Evolutionary conservation across 1,140 invertebrate genomes (phyloP).

Genomic region (Psilanteris sp.): DNA sequence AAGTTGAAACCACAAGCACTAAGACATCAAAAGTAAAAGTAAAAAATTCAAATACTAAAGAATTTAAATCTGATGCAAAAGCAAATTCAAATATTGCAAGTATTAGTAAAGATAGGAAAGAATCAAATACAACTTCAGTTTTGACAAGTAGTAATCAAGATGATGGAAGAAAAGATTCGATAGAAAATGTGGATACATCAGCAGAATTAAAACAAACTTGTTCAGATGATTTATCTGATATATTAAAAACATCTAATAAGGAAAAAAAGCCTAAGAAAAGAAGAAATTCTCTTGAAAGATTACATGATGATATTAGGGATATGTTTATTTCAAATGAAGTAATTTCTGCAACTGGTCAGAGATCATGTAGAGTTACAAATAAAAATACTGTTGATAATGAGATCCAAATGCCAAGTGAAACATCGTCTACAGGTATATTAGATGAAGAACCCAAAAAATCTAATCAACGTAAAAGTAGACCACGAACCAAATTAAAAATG

Average conservation of each 20-base stretch:
- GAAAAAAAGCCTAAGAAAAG: constrained; percentile 63
- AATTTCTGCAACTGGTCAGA: constrained; percentile 78
- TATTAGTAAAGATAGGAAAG: not conserved
- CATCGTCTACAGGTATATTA: not conserved
- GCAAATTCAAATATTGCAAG: not conserved
- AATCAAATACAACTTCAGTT: not conserved
- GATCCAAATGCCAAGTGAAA: constrained; percentile 1
- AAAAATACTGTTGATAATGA: constrained; percentile 42
- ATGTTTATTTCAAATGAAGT: constrained; percentile 84
- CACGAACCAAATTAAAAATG: constrained; percentile 38
- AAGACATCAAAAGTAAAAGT: not conserved
- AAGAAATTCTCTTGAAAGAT: constrained; percentile 81
- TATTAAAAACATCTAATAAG: constrained; percentile 22
- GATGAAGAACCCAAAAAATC: constrained; percentile 37
- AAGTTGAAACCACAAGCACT: not conserved
- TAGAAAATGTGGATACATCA: too few relatives aligned
- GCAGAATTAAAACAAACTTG: too few relatives aligned
- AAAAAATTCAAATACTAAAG: not conserved
- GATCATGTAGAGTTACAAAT: constrained; percentile 73
- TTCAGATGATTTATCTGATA: constrained; percentile 23
- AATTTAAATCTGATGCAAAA: not conserved
- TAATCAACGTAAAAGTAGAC: constrained; percentile 21
- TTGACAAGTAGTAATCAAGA: not conserved
- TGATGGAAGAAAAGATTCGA: constrained; percentile 17
- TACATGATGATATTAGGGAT: constrained; percentile 85